These are phyloP conservation scores for Aphelinus atriplicis DNA, from an alignment of 1,140 invertebrate genomes.

Conservation along the genomic window DNA sequence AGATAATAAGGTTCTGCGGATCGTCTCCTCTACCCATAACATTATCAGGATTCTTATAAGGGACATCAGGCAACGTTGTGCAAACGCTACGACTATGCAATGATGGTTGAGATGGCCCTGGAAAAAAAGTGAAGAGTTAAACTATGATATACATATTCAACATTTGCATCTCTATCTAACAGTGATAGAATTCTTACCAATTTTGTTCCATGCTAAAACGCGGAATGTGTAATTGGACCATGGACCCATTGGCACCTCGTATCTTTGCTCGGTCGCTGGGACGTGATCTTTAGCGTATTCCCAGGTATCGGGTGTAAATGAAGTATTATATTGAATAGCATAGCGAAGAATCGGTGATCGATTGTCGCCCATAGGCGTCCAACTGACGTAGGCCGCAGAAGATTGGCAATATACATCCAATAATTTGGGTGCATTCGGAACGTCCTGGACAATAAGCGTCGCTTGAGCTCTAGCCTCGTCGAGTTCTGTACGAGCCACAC, in stretches of 20 bases:
- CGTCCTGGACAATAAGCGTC: conserved; percentile 93
- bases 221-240: conserved; percentile 98
- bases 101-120: conserved; percentile 84
- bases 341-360: conserved; percentile 92
- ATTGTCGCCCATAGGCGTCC: conserved; percentile 92
- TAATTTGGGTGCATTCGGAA: conserved; percentile 88
- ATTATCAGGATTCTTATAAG: conserved; percentile 94
- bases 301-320: conserved; percentile 94
- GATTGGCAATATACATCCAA: conserved; percentile 74
- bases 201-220: conserved; percentile 92
- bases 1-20: conserved; percentile 91
- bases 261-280: conserved; percentile 82
- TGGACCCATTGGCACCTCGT: conserved; percentile 81
- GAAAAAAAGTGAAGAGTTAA: conserved; percentile 17
- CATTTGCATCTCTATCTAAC: no score
- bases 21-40: conserved; percentile 89
- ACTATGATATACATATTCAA: not conserved
- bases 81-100: conserved; percentile 77
- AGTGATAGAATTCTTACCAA: conserved; percentile 66
- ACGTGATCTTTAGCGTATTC: conserved; percentile 78
- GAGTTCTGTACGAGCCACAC: conserved; percentile 89
- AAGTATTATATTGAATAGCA: conserved; percentile 93
- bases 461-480: conserved; percentile 87
- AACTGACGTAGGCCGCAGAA: conserved; percentile 79
- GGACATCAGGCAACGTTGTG: conserved; percentile 87